Evolutionary conservation across 2,888 invertebrate species (phyloP).

Genomic region (Gonocerus acuteangulatus): DNA sequence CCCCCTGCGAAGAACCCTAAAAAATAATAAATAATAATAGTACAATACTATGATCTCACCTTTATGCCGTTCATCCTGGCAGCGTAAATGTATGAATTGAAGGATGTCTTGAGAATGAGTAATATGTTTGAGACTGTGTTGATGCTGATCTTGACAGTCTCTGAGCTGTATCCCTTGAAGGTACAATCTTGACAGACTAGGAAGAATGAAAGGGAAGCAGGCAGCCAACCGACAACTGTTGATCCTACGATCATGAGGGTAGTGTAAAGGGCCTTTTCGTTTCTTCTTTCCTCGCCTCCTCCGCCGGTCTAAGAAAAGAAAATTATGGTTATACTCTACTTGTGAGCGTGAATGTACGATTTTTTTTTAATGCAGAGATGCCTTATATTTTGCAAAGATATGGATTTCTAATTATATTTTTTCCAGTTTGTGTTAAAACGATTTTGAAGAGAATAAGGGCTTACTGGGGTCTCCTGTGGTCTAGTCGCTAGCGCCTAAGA

Average conservation of each 20-base stretch:
- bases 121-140: conserved; percentile 47
- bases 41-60: too few species aligned
- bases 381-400: too few species aligned
- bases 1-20: too few species aligned
- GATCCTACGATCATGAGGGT: conserved; percentile 56
- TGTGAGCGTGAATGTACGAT: too few species aligned
- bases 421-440: too few species aligned
- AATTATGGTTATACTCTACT: too few species aligned
- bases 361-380: too few species aligned
- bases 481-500: too few species aligned
- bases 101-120: conserved; percentile 54
- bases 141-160: conserved; percentile 38
- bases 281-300: conserved; percentile 39
- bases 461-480: too few species aligned
- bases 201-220: conserved; percentile 51
- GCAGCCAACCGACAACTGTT: conserved; percentile 53
- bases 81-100: conserved; percentile 60
- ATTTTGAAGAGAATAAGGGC: too few species aligned
- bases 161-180: conserved; percentile 35
- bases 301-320: conserved; percentile 11
- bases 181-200: conserved; percentile 51
- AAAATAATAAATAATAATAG: too few species aligned
- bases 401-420: too few species aligned
- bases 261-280: conserved; percentile 53
- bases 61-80: conserved; percentile 58